These are phyloP conservation scores for Porphyrio hochstetteri DNA, from an alignment of 2,113 vertebrate species.

Conservation along the genomic window DNA sequence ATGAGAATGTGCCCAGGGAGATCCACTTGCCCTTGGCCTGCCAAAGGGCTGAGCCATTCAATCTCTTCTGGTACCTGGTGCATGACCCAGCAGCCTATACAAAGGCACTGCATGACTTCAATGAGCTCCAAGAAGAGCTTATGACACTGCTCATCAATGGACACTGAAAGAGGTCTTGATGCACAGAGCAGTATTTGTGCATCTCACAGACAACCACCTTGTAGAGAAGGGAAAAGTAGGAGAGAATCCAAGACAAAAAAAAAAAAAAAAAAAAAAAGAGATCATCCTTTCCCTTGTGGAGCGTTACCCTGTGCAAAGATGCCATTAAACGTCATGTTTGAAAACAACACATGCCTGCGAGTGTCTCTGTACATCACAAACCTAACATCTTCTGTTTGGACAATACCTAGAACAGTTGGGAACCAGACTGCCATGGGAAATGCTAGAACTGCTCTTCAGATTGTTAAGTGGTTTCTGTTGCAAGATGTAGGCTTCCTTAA, in stretches of 20 bases:
- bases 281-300: neutral
- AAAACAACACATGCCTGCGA: neutral
- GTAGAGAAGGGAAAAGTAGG: no score
- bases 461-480: neutral
- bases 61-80: neutral
- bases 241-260: no score
- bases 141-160: fast-evolving
- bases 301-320: neutral
- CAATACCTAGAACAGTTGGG: neutral
- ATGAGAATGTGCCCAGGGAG: neutral
- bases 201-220: no score
- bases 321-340: neutral
- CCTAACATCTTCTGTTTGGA: neutral
- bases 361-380: neutral
- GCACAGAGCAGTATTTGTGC: no score
- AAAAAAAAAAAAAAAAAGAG: no score
- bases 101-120: fast-evolving
- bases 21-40: neutral
- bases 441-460: no score
- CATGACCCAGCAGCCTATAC: fast-evolving
- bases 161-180: neutral
- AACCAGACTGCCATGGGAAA: neutral
- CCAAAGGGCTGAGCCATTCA: fast-evolving
- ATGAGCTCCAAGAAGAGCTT: fast-evolving
- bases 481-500: neutral